These are phyloP conservation scores for Eolophus roseicapilla DNA, from an alignment of 2,113 vertebrate species.

Conservation along the genomic window DNA sequence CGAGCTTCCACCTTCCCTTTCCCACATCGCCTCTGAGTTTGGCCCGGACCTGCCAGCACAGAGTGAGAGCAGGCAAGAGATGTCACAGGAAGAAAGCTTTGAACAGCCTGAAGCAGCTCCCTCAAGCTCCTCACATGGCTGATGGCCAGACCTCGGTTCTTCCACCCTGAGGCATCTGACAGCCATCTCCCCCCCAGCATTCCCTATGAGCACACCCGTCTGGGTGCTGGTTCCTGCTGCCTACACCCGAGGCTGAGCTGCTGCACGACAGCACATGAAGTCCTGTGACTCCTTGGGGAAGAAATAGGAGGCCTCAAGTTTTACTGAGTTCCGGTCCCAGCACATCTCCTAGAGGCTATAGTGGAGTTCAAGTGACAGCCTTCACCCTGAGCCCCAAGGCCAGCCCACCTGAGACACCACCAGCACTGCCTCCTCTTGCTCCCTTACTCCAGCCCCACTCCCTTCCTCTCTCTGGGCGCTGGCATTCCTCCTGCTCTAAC, in stretches of 20 bases:
- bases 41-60: not conserved
- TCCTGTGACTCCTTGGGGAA: not conserved
- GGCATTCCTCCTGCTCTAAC: not conserved
- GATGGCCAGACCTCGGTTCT: not conserved
- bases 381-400: not conserved
- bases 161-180: not conserved
- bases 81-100: not conserved
- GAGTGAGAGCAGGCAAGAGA: not conserved
- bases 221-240: not conserved
- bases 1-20: not conserved
- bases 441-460: not conserved
- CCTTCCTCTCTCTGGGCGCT: not conserved
- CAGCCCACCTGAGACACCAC: not conserved
- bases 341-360: not conserved
- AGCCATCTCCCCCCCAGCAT: not conserved
- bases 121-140: not conserved
- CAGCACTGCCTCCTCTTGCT: not conserved
- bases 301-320: not conserved
- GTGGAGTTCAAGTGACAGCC: not conserved
- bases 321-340: not conserved
- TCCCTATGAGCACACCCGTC: rapidly evolving
- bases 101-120: not conserved
- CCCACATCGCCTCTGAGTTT: not conserved
- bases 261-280: not conserved
- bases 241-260: not conserved